phyloP scores from a whole-genome alignment of 2,888 invertebrate genomes.

The Acleris sparsana region DNA sequence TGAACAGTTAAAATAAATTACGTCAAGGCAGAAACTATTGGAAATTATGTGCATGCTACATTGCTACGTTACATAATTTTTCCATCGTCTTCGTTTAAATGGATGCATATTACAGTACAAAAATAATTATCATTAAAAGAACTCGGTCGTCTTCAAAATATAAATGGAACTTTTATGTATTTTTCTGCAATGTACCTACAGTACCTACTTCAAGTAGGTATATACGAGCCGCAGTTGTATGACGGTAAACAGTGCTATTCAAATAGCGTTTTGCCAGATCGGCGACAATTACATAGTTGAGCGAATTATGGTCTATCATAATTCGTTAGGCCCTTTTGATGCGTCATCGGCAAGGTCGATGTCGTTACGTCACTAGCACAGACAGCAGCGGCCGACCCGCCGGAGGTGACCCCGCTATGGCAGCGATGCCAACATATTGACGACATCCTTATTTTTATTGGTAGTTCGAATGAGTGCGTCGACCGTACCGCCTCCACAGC shows the following conservation, averaged over 20 bases:
- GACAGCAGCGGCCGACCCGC: conserved; percentile 50
- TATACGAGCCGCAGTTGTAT: not conserved
- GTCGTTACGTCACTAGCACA: conserved; percentile 40
- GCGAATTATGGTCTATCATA: conserved; percentile 33
- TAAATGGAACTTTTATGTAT: not conserved
- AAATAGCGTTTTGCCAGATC: conserved; percentile 9
- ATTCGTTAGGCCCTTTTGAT: conserved; percentile 44
- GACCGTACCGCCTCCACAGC: conserved; percentile 72
- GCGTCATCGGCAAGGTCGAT: conserved; percentile 41
- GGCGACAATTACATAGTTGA: conserved; percentile 33
- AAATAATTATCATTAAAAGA: not conserved
- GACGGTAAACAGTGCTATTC: conserved; percentile 11
- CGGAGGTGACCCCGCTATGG: conserved; percentile 72
- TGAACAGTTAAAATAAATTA: conserved; percentile 11
- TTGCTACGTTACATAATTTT: conserved; percentile 26
- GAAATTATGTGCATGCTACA: conserved; percentile 4
- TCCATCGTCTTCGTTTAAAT: conserved; percentile 7
- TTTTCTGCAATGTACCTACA: not conserved
- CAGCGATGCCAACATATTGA: conserved; percentile 79
- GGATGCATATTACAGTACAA: not conserved
- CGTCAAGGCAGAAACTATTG: conserved; percentile 21
- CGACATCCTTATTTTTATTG: conserved; percentile 83
- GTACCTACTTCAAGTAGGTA: not conserved
- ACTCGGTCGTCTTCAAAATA: not conserved
- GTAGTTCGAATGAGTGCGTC: conserved; percentile 74